These are phyloP conservation scores for Lithophane socia DNA, from an alignment of 2,888 invertebrate species.

Conservation along the genomic window DNA sequence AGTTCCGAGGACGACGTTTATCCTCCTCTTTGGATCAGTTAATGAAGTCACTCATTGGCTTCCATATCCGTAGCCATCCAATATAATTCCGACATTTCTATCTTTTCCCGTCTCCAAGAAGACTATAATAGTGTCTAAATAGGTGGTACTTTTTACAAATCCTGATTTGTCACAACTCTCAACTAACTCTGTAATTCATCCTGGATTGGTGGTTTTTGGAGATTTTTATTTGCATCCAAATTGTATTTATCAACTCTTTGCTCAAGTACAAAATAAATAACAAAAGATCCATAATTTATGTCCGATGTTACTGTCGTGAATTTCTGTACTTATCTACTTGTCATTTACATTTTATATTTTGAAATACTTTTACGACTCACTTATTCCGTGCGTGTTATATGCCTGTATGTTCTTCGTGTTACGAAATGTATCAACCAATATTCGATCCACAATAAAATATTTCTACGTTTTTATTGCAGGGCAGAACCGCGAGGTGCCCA, in stretches of 20 bases:
- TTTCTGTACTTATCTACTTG: slow-evolving; percentile 40
- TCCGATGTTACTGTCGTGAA: slow-evolving; percentile 40
- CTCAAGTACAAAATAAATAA: slow-evolving; percentile 21
- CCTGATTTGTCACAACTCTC: neutral
- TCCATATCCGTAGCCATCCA: neutral
- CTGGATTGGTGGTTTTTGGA: neutral
- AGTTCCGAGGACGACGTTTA: neutral
- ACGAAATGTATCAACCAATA: slow-evolving; percentile 70
- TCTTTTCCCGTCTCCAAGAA: neutral
- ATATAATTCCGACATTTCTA: neutral
- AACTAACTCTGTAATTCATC: neutral
- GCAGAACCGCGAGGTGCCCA: slow-evolving; percentile 72
- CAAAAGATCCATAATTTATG: slow-evolving; percentile 37
- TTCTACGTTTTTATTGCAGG: slow-evolving; percentile 74
- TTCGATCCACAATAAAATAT: slow-evolving; percentile 70
- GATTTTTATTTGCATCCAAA: neutral
- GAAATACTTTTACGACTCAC: slow-evolving; percentile 60
- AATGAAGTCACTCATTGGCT: neutral
- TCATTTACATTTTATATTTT: slow-evolving; percentile 57
- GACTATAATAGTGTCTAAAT: neutral
- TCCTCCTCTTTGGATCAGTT: neutral
- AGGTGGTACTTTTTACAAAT: neutral
- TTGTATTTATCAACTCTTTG: slow-evolving; percentile 11
- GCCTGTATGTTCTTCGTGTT: slow-evolving; percentile 48
- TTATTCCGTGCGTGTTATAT: slow-evolving; percentile 48